Percentiles rank a stretch among this genome's conserved stretches.
Conservation (phyloP, 2,888 invertebrate species). For the Dolichomitus sp. region DNA sequence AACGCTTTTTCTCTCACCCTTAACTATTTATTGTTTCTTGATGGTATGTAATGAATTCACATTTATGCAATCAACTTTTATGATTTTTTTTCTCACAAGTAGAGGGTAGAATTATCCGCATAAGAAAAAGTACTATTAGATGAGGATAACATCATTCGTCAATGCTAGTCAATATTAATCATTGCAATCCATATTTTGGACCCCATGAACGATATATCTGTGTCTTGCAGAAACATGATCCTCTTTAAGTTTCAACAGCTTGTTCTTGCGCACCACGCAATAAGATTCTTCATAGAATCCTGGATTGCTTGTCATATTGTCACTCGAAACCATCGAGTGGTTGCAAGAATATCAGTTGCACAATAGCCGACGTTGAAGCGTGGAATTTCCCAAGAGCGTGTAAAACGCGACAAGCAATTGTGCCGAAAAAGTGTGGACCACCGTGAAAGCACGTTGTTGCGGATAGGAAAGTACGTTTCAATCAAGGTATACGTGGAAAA, state of each 20-base stretch:
- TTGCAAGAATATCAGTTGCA: conserved; percentile 54
- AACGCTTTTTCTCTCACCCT: background rate
- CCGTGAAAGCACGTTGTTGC: conserved; percentile 62
- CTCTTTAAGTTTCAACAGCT: background rate
- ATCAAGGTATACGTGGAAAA: conserved; percentile 67
- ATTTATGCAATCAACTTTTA: background rate
- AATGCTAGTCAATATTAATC: too few relatives aligned
- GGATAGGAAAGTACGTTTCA: conserved; percentile 62
- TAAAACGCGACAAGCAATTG: conserved; percentile 26
- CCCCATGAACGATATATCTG: background rate
- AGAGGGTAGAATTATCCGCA: background rate
- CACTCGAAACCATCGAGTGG: background rate
- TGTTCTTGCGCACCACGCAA: background rate
- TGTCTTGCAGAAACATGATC: background rate
- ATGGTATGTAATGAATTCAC: background rate
- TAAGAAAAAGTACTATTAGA: background rate
- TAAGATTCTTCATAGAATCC: background rate
- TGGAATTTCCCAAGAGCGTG: conserved; percentile 48
- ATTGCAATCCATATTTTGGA: background rate
- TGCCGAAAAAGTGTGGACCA: conserved; percentile 53
- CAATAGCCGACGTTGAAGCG: conserved; percentile 50
- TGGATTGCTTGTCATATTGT: conserved; percentile 5
- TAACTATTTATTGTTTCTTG: background rate
- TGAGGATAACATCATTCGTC: background rate
- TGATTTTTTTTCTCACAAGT: background rate